These are phyloP conservation scores for Dinothrombium tinctorium DNA, from an alignment of 1,140 invertebrate genomes.

Conservation along the genomic window DNA sequence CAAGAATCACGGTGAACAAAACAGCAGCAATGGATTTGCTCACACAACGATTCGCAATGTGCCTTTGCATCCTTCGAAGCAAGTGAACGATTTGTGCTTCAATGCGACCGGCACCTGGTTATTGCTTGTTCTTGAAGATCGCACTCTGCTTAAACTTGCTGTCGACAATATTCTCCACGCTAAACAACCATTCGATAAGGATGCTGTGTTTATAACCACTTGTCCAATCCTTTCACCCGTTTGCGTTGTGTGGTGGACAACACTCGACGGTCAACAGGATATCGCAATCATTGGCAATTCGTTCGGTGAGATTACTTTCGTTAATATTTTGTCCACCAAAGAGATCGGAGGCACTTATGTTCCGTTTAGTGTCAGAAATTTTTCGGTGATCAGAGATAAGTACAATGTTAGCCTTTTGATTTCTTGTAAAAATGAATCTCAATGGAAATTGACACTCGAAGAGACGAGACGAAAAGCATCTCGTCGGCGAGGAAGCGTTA, in stretches of 20 bases:
- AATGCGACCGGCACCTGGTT: too few species aligned
- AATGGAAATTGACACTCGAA: background rate
- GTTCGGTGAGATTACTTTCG: constrained; percentile 39
- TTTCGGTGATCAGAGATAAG: background rate
- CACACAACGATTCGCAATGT: too few species aligned
- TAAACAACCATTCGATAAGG: background rate
- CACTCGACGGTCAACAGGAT: background rate
- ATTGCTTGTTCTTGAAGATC: too few species aligned
- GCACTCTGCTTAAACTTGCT: too few species aligned
- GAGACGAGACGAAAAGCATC: background rate
- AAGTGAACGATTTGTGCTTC: too few species aligned
- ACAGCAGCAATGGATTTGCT: too few species aligned
- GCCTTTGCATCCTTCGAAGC: too few species aligned
- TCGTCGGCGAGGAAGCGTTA: background rate
- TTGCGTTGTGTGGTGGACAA: background rate
- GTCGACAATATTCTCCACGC: too few species aligned
- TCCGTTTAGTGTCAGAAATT: background rate
- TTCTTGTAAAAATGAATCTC: background rate
- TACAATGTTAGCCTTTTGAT: background rate
- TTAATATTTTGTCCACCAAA: constrained; percentile 39
- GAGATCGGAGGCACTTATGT: constrained; percentile 37
- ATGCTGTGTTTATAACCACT: background rate
- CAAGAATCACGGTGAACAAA: too few species aligned
- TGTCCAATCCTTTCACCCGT: background rate
- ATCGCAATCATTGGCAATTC: constrained; percentile 3